Evolutionary conservation across 92 coral and sea anemone species (phyloP).

Genomic region (Diadumene lineata): DNA sequence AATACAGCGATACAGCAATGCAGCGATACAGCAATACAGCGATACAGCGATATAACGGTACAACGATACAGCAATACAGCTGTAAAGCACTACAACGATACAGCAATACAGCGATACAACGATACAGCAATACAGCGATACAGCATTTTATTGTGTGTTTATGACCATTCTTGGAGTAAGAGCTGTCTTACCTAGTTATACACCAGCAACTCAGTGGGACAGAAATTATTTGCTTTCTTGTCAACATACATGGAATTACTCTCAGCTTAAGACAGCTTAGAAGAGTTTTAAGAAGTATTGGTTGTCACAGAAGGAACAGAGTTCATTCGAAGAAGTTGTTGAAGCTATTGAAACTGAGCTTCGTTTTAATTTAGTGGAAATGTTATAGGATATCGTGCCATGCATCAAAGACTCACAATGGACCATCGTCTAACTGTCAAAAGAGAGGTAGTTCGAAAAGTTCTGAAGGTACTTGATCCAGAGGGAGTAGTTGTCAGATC

Average conservation of each 20-base stretch:
- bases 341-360: slow-evolving; percentile 40
- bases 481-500: slow-evolving; percentile 62
- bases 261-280: slow-evolving; percentile 40
- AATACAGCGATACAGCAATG: too few species aligned
- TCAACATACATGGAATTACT: slow-evolving; percentile 34
- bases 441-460: slow-evolving; percentile 40
- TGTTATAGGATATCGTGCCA: slow-evolving; percentile 60
- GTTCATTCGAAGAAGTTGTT: slow-evolving; percentile 25
- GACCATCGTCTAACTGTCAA: slow-evolving; percentile 29
- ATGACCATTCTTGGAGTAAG: background rate
- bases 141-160: background rate
- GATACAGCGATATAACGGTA: too few species aligned
- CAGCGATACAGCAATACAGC: too few species aligned
- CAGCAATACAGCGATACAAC: too few species aligned
- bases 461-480: slow-evolving; percentile 47
- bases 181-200: slow-evolving; percentile 8
- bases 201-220: slow-evolving; percentile 4
- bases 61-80: too few species aligned
- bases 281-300: slow-evolving; percentile 29
- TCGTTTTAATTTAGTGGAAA: slow-evolving; percentile 40
- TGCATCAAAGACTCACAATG: slow-evolving; percentile 49
- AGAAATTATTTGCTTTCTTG: slow-evolving; percentile 25
- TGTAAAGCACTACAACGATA: too few species aligned
- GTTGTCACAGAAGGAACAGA: slow-evolving; percentile 29
- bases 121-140: too few species aligned